Evolutionary conservation across 2,797 vertebrate genomes (phyloP).

Genomic region (Thunnus albacares): DNA sequence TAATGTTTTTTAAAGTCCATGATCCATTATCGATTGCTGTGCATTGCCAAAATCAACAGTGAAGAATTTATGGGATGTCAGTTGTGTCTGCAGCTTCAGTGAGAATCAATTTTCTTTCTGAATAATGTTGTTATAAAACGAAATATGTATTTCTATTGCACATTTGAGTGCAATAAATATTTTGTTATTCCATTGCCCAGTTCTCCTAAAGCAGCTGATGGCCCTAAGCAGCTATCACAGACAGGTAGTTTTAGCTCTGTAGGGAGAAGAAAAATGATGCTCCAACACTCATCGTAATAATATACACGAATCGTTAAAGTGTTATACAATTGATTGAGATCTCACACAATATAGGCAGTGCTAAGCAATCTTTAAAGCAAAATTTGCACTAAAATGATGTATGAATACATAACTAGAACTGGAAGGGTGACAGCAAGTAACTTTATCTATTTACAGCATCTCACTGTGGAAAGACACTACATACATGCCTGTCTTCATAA

Average conservation of each 20-base stretch:
- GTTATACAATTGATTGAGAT: not conserved
- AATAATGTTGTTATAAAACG: conserved; percentile 1
- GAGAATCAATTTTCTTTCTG: not conserved
- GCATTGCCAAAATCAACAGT: not conserved
- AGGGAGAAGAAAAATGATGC: too few relatives aligned
- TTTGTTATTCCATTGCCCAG: conserved; percentile 1
- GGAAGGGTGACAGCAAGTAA: not conserved
- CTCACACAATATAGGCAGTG: not conserved
- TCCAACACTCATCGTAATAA: not conserved
- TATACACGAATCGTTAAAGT: not conserved
- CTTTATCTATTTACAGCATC: not conserved
- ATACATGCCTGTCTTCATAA: conserved; percentile 4
- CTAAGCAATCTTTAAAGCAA: not conserved
- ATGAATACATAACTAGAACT: not conserved
- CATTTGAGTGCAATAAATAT: not conserved
- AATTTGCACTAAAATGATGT: not conserved
- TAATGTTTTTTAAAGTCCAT: not conserved
- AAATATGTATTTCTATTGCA: not conserved
- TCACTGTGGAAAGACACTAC: not conserved
- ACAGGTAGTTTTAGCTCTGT: too few relatives aligned
- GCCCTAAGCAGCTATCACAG: not conserved
- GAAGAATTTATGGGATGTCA: not conserved
- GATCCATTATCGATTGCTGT: not conserved
- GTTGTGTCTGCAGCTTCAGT: not conserved
- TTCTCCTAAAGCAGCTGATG: not conserved